Base-by-base conservation (phyloP, 2,888 invertebrate genomes). In the Drepanosiphum platanoidis region DNA sequence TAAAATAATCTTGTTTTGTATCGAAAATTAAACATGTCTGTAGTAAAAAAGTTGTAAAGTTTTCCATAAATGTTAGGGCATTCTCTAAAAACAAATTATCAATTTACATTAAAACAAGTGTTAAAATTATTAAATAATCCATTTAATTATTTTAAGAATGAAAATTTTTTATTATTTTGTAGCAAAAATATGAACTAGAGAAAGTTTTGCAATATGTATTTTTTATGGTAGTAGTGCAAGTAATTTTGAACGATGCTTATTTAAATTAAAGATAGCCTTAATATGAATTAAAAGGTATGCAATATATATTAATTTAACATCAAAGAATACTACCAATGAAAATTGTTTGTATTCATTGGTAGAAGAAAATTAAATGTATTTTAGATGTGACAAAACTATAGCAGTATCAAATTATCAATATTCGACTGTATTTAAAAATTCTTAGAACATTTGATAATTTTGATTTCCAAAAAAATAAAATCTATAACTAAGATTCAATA, bases 41-140 rank as follows among this genome's bases (percentile, higher is more conserved):
- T 95, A 89, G 96, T 95, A 89, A 97, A 95, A 93, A 99, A 94
- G 32, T 95, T 94, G 91, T 99, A 99, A n/a, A 99, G 92, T 88
- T 98, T 97, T 88, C 93, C 93, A 90, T 96, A 99, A 89, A 99
- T 96, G 89, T 97, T 95, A 0, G 98, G 98, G 91, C 97, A 98
- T 88, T 97, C 95, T 87, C 92, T 92, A 89, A n/a, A 90, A 89
- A n/a, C n/a, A n/a, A 86, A 87, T 8, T 72, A 42, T 13, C 22
- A 52, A 22, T 52, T 18, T 5, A 15, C 5, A 72, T 72, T 30
- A 8, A 18, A n/a, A 30, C n/a, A 66, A 42, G 11, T 66, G 34
- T 42, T 8, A 42, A 42, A 71, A 39, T 4, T 32, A 22, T 22
- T 32, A 34, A n/a, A n/a, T n/a, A n/a, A n/a, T n/a, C n/a, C n/a